Conservation (phyloP, 1,140 invertebrate species). For the Colletes latitarsis region DNA sequence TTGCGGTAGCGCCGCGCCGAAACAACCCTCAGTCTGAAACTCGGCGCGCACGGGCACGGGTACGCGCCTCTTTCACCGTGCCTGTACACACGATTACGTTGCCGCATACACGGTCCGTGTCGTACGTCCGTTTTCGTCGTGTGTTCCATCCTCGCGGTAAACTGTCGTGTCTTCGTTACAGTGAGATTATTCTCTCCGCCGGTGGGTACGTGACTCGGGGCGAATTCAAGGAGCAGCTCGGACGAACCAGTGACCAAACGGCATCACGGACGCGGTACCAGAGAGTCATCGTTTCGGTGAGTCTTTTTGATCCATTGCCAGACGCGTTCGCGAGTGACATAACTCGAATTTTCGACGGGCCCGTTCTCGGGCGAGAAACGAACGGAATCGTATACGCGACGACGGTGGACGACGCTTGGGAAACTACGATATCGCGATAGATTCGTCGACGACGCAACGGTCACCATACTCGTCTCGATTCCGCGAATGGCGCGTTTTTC, state of each 20-base stretch:
- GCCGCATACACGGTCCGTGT: conserved; percentile 17
- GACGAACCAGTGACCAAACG: neutral
- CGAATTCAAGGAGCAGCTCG: neutral
- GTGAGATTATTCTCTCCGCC: neutral
- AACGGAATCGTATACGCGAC: neutral
- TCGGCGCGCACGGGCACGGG: conserved; percentile 65
- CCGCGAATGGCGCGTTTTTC: neutral
- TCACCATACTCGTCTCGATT: neutral
- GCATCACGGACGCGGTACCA: conserved; percentile 15
- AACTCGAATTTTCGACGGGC: conserved; percentile 12
- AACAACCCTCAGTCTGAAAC: conserved; percentile 72
- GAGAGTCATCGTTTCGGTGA: conserved; percentile 47
- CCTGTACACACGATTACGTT: neutral
- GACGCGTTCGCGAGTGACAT: conserved; percentile 32
- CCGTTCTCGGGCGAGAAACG: neutral
- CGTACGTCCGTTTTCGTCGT: neutral
- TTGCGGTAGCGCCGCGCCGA: conserved; percentile 55
- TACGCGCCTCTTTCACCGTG: conserved; percentile 22
- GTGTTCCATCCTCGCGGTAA: neutral
- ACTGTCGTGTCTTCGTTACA: neutral
- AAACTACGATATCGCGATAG: neutral
- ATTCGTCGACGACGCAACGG: neutral
- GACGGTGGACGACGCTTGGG: neutral
- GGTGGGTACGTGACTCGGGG: neutral
- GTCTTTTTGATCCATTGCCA: conserved; percentile 53